These are phyloP conservation scores for Centropyge bicolor DNA, from an alignment of 2,797 vertebrate genomes.

Conservation along the genomic window DNA sequence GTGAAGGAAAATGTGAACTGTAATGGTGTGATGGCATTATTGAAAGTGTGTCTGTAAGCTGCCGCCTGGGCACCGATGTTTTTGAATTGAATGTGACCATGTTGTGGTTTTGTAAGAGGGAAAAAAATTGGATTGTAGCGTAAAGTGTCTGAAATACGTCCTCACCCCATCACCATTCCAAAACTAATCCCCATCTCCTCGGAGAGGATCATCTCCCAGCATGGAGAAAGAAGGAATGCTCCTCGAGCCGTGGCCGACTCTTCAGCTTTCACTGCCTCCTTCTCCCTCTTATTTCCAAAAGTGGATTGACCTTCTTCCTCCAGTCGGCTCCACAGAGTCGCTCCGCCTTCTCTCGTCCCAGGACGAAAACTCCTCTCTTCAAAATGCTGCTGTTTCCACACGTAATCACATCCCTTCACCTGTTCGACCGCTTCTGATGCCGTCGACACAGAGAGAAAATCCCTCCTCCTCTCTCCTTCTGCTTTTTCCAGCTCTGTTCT, in stretches of 20 bases:
- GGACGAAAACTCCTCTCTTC: slow-evolving; percentile 48
- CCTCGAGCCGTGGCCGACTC: not conserved
- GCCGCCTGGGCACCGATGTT: not conserved
- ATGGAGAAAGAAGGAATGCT: slow-evolving; percentile 22
- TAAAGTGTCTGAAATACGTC: slow-evolving; percentile 28
- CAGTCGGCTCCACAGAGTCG: slow-evolving; percentile 13
- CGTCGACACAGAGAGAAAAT: slow-evolving; percentile 5
- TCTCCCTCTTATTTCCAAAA: slow-evolving; percentile 40
- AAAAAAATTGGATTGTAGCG: slow-evolving; percentile 18
- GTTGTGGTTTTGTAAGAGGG: not conserved
- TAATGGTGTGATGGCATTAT: slow-evolving; percentile 6
- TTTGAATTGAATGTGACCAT: slow-evolving; percentile 29
- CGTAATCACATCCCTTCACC: slow-evolving; percentile 35
- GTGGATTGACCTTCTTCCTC: slow-evolving; percentile 61
- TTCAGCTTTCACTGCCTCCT: slow-evolving; percentile 21
- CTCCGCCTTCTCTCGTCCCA: slow-evolving; percentile 14
- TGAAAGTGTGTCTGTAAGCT: slow-evolving; percentile 28
- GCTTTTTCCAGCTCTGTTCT: slow-evolving; percentile 22
- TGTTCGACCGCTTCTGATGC: slow-evolving; percentile 13
- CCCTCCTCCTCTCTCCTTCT: not conserved
- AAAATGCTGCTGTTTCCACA: slow-evolving; percentile 19
- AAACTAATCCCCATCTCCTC: slow-evolving; percentile 55
- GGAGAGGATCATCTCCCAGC: slow-evolving; percentile 49
- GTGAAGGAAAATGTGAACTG: not conserved
- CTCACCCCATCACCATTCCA: slow-evolving; percentile 16